Conservation (phyloP, 2,888 invertebrate genomes). For the Macroteleia sp. region DNA sequence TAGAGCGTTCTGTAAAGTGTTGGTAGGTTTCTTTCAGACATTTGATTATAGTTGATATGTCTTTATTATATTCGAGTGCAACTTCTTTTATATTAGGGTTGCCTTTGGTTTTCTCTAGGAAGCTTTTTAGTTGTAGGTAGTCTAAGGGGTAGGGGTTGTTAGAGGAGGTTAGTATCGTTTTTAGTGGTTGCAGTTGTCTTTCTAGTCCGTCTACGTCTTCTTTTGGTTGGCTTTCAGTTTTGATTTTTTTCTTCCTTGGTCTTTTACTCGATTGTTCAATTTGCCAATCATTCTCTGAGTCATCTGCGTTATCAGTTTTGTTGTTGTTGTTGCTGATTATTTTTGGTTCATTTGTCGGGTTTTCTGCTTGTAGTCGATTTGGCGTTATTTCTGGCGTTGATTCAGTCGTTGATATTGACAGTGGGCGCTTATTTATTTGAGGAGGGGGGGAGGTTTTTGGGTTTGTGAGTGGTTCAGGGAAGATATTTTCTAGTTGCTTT, state of each 20-base stretch:
- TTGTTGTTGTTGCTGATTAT: neutral
- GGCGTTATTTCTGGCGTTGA: too few species aligned
- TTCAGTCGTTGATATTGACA: neutral
- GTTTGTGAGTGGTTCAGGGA: neutral
- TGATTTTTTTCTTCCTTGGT: too few species aligned
- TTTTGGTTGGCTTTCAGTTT: too few species aligned
- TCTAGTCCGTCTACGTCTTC: too few species aligned
- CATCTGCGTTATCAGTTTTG: too few species aligned
- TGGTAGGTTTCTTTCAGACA: neutral
- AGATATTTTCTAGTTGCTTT: neutral
- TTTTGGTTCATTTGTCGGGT: neutral
- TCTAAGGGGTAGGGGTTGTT: neutral
- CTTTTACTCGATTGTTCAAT: too few species aligned
- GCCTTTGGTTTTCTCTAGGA: neutral
- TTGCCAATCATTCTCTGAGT: too few species aligned
- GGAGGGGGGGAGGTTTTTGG: neutral
- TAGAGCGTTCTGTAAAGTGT: neutral
- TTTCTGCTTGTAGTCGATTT: neutral
- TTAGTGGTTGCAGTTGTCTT: neutral
- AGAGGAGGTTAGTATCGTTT: neutral
- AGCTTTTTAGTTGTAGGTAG: conserved; percentile 3
- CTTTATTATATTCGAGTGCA: neutral
- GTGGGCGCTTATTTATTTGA: neutral
- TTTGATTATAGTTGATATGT: neutral
- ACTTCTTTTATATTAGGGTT: neutral